Percentiles rank a stretch among this genome's conserved stretches.
phyloP scores from a whole-genome alignment of 2,888 invertebrate genomes.

The Bembecia ichneumoniformis region DNA sequence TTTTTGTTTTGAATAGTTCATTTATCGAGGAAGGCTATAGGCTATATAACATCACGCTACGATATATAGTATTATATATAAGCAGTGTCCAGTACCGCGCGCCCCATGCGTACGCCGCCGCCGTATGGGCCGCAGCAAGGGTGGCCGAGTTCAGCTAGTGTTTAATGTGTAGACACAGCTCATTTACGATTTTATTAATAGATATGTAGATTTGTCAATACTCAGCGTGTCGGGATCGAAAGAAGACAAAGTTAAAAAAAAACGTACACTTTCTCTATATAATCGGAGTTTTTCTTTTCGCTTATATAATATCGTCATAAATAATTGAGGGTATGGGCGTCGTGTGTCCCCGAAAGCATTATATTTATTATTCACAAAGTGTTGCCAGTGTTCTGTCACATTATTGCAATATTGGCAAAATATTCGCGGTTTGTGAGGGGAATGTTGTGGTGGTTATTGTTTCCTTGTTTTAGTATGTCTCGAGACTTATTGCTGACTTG shows the following conservation, averaged over 20 bases:
- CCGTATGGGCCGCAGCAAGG: no score
- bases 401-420: constrained; percentile 64
- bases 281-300: constrained; percentile 17
- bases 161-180: no score
- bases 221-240: no score
- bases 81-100: no score
- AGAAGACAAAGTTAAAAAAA: neutral
- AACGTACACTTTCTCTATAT: neutral
- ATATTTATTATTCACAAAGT: constrained; percentile 65
- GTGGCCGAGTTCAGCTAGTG: no score
- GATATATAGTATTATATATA: no score
- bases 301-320: constrained; percentile 63
- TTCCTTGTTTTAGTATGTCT: neutral
- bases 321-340: constrained; percentile 58
- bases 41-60: no score
- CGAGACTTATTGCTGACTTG: neutral
- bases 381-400: constrained; percentile 66
- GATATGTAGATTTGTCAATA: no score
- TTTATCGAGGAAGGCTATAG: no score
- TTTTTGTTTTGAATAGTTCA: no score
- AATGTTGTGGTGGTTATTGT: constrained; percentile 24
- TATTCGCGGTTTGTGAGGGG: constrained; percentile 56
- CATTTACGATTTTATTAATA: no score
- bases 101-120: no score
- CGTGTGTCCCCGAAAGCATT: constrained; percentile 39